Evolutionary conservation across 2,888 invertebrate species (phyloP).

Genomic region (Cheilosia vernalis): DNA sequence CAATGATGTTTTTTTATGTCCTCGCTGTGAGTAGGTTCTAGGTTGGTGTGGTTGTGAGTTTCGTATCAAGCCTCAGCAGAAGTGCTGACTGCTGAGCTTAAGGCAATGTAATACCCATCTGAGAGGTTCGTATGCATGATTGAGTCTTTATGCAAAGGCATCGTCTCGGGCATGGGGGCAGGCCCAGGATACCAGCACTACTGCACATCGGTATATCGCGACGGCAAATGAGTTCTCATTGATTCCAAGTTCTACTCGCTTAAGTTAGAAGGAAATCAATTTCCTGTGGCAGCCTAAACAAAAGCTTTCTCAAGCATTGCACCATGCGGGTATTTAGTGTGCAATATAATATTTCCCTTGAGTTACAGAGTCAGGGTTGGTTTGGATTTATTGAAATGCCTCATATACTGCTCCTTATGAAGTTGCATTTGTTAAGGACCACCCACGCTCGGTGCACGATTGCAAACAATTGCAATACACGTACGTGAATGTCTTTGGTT

Average conservation of each 20-base stretch:
- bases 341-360: constrained; percentile 25
- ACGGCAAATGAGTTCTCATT: constrained; percentile 64
- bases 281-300: constrained; percentile 51
- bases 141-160: constrained; percentile 64
- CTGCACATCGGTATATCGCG: constrained; percentile 45
- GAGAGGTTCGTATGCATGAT: constrained; percentile 70
- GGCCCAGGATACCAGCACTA: background rate
- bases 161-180: constrained; percentile 39
- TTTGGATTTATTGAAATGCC: background rate
- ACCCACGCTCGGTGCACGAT: background rate
- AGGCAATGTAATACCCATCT: constrained; percentile 68
- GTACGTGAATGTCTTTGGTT: constrained; percentile 24
- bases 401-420: background rate
- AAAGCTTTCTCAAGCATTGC: constrained; percentile 32
- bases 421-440: constrained; percentile 14
- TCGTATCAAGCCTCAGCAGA: constrained; percentile 61
- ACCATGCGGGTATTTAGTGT: constrained; percentile 40
- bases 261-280: constrained; percentile 69
- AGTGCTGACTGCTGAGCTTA: constrained; percentile 72
- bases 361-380: background rate
- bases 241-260: constrained; percentile 36
- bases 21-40: background rate
- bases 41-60: constrained; percentile 35
- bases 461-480: constrained; percentile 47
- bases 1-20: constrained; percentile 26